Evolutionary conservation across 2,888 invertebrate genomes (phyloP).

Genomic region (Hemistola chrysoprasaria): DNA sequence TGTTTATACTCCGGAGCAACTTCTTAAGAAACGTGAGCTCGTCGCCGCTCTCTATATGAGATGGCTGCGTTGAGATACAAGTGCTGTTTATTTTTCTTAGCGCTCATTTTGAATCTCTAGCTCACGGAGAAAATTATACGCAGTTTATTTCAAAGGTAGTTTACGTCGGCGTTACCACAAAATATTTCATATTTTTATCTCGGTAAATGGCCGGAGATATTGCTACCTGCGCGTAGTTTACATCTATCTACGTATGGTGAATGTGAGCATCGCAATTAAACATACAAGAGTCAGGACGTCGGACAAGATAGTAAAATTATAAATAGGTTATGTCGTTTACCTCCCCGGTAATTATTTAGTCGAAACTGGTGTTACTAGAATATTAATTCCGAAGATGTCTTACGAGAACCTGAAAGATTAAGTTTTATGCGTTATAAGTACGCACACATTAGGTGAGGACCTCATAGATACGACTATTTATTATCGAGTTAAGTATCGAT

Average conservation of each 20-base stretch:
- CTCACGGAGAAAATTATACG: conserved; percentile 58
- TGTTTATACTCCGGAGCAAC: conserved; percentile 63
- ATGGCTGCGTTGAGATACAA: conserved; percentile 70
- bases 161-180: conserved; percentile 31
- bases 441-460: neutral
- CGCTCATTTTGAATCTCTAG: conserved; percentile 60
- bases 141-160: conserved; percentile 56
- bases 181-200: conserved; percentile 30
- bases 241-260: conserved; percentile 8
- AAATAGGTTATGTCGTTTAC: conserved; percentile 23
- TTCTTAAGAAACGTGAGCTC: conserved; percentile 67
- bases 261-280: conserved; percentile 13
- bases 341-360: conserved; percentile 17
- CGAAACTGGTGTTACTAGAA: conserved; percentile 16
- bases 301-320: conserved; percentile 17
- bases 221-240: conserved; percentile 9
- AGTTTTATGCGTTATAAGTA: conserved; percentile 14
- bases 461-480: neutral
- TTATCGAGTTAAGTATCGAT: conserved; percentile 1
- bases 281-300: conserved; percentile 8
- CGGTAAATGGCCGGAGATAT: conserved; percentile 21
- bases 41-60: conserved; percentile 63
- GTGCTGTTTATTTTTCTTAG: conserved; percentile 70
- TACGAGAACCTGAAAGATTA: conserved; percentile 11
- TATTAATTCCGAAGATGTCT: conserved; percentile 14